Evolutionary conservation across 2,888 invertebrate genomes (phyloP), one percentile per base, ranked within the genome.

Genomic region (Clostera curtula): DNA sequence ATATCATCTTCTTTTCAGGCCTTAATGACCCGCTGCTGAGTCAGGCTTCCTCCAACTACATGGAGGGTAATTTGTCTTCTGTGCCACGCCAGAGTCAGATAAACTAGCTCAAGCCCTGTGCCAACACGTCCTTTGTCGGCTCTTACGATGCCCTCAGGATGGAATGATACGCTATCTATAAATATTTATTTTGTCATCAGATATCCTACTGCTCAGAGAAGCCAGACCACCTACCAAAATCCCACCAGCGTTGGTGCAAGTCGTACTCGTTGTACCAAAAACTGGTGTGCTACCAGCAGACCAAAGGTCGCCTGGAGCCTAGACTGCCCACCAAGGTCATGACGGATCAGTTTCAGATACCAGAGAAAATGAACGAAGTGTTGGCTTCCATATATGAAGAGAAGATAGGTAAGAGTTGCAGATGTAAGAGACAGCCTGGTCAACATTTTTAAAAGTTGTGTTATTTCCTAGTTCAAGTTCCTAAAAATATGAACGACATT

Each of bases 231-330:
- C 54, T 85, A 0, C 67, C 69, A 1, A 68, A 70, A 24, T 44
- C 58, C 0, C 91, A 91, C 49, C 60, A 72, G 4, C 67, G 79
- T 7, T 90, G 90, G 88, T 92, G 92, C 56, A 77, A 76, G 24
- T 83, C 87, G 0, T 89, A 88, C 49, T 72, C 70, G n/a, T 65
- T 90, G 0, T 89, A 89, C 39, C 83, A 87, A 32, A 85, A 86
- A 32, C 68, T 90, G 45, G 79, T 89, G 1, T 64, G 73, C 19
- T 71, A 87, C 49, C 90, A 91, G 56, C 85, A 85, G 29, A 79
- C 77, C 7, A 74, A 80, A 27, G 89, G 90, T 0, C 72, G 86
- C 1, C 52, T 87, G 27, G 86, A 87, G 34, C 89, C 90, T 0
- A 70, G 66, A 9, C 56, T 90, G 24, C 90, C 90, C 0, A 74